Evolutionary conservation across 2,888 invertebrate genomes (phyloP).

Genomic region (Cotesia congregata): DNA sequence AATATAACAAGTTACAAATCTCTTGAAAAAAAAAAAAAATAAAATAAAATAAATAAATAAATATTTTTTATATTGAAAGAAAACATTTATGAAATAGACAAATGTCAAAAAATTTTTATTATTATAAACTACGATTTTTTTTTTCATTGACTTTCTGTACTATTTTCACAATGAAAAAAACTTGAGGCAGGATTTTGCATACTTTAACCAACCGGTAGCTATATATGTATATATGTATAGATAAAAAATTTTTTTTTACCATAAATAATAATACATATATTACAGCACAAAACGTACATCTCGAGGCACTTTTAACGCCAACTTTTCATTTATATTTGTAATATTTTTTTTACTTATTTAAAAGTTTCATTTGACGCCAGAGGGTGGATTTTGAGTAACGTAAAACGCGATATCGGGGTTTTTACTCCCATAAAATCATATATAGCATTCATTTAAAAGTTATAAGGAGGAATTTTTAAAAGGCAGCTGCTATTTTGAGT

Average conservation of each 20-base stretch:
- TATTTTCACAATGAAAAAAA: not conserved
- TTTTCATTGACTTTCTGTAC: not conserved
- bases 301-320: constrained; percentile 11
- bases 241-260: not conserved
- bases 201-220: not conserved
- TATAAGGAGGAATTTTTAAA: not conserved
- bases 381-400: constrained; percentile 37
- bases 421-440: constrained; percentile 1
- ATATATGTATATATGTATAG: not conserved
- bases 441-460: not conserved
- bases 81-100: no score
- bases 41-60: no score
- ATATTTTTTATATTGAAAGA: no score
- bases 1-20: no score
- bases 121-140: not conserved
- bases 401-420: constrained; percentile 30
- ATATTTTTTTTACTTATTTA: constrained; percentile 1
- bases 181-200: not conserved
- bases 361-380: constrained; percentile 3
- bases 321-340: constrained; percentile 2
- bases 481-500: not conserved
- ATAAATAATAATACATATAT: constrained; percentile 3
- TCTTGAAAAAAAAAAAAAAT: no score
- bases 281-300: not conserved
- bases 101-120: no score